These are phyloP conservation scores for Amphiura filiformis DNA, from an alignment of 35 echinoderm and acorn worm species.

Conservation along the genomic window DNA sequence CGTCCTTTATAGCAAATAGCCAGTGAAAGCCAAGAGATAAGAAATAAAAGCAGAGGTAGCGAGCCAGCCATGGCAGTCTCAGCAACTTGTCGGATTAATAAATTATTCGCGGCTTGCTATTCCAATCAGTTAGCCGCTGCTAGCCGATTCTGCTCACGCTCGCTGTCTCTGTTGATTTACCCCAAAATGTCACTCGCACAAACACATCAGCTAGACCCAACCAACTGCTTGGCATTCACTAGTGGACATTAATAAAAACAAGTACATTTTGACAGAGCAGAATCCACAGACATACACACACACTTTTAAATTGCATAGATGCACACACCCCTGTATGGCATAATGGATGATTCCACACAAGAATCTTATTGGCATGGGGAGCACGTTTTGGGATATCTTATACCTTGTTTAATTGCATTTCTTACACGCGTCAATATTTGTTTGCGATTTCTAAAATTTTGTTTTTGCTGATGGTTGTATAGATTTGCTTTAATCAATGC, in stretches of 20 bases:
- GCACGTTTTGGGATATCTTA: constrained; percentile 1
- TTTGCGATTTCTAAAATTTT: too few relatives aligned
- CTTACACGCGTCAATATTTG: too few relatives aligned
- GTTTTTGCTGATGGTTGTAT: too few relatives aligned
- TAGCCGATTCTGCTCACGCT: neutral
- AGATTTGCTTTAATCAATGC: too few relatives aligned
- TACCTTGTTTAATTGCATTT: neutral
- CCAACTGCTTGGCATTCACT: neutral
- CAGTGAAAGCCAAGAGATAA: neutral
- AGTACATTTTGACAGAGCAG: neutral
- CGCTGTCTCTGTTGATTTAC: constrained; percentile 4
- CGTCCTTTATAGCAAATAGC: neutral
- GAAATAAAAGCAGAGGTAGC: neutral
- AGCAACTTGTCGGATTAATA: constrained; percentile 1
- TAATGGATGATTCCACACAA: neutral
- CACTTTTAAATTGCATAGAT: too few relatives aligned
- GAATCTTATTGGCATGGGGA: neutral
- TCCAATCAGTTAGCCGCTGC: constrained; percentile 8
- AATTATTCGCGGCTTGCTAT: constrained; percentile 1
- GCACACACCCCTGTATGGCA: neutral
- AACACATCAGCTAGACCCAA: neutral
- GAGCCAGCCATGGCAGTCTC: neutral
- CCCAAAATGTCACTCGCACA: neutral
- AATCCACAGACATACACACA: neutral
- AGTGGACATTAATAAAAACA: constrained; percentile 15